Percentiles rank a stretch among this genome's conserved stretches.
Conservation (phyloP, 2,888 invertebrate species). For the Melikaiella ostensackeni region DNA sequence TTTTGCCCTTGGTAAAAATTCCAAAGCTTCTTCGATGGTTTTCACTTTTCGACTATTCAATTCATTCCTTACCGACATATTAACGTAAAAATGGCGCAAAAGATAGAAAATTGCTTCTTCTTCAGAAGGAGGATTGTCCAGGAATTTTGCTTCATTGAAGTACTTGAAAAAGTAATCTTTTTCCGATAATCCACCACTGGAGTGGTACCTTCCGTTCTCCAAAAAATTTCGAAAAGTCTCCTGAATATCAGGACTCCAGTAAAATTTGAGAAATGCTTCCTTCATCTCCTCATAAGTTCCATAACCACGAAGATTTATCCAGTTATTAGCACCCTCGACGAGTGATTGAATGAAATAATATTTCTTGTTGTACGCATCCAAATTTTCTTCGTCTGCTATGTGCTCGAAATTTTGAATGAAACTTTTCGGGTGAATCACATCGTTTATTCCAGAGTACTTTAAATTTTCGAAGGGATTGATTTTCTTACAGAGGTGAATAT, state of each 20-base stretch:
- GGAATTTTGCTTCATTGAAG: neutral
- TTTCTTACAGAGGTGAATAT: neutral
- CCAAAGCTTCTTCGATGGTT: neutral
- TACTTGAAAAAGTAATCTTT: slow-evolving; percentile 1
- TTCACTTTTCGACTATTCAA: neutral
- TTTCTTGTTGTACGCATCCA: neutral
- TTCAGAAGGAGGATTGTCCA: neutral
- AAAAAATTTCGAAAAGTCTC: neutral
- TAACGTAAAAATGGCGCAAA: neutral
- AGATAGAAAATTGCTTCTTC: neutral
- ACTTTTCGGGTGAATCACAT: neutral
- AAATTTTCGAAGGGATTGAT: slow-evolving; percentile 1
- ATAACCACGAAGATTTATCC: neutral
- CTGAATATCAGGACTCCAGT: slow-evolving; percentile 2
- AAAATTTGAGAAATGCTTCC: slow-evolving; percentile 8
- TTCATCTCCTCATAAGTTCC: slow-evolving; percentile 15
- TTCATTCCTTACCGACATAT: neutral
- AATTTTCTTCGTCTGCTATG: neutral
- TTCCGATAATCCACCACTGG: neutral
- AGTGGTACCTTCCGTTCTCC: neutral
- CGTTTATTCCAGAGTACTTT: slow-evolving; percentile 13
- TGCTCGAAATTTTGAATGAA: slow-evolving; percentile 18
- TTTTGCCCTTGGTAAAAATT: neutral
- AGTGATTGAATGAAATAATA: neutral
- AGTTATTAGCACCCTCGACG: neutral